Base-by-base conservation (phyloP, 1,140 invertebrate genomes). In the Pectinophora gossypiella region DNA sequence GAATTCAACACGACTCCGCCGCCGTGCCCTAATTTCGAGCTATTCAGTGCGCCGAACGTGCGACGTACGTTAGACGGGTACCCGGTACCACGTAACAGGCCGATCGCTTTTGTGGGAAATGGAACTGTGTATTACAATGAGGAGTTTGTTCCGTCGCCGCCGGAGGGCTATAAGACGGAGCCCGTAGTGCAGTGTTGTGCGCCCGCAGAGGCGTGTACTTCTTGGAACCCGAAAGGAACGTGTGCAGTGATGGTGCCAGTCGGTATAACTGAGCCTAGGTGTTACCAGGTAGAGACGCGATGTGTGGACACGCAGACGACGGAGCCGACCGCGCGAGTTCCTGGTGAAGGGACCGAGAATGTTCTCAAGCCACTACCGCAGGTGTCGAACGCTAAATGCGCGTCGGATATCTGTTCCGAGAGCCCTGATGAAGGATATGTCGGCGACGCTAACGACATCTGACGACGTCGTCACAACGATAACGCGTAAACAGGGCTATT, bases 361-460 rank as follows among this genome's bases (percentile, higher is more conserved):
- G 68, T 72, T 46, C 63, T 87, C 36, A 89, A 89, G 51, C 76
- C 84, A 42, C 57, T 79, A 44, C 77, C 79, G 12, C 80, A 86
- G 73, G 75, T 81, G 51, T 85, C 81, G 21, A 84, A 84, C 51
- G 82, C 79, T 43, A 88, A 86, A 68, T 88, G 80, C 63, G 78
- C 72, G 15, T 88, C 85, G 52, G 93, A 90, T 52, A 89, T 90
- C n/a, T 89, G 94, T 59, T 92, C 93, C 2, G 95, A 96, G 63
- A 95, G 94, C 74, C 94, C 95, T 3, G 95, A 96, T 74, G 95
- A 96, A 74, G 95, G 95, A 0, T 96, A 96, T 74, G 95, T 94
- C 38, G 95, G 94, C 19, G 95, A 96, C 70, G 91, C 74, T 46
- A 89, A 89, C 64, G 90, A 91, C 62, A 91, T 90, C 76, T 91